Conservation (phyloP, 2,113 vertebrate genomes). For the Petaurus breviceps region DNA sequence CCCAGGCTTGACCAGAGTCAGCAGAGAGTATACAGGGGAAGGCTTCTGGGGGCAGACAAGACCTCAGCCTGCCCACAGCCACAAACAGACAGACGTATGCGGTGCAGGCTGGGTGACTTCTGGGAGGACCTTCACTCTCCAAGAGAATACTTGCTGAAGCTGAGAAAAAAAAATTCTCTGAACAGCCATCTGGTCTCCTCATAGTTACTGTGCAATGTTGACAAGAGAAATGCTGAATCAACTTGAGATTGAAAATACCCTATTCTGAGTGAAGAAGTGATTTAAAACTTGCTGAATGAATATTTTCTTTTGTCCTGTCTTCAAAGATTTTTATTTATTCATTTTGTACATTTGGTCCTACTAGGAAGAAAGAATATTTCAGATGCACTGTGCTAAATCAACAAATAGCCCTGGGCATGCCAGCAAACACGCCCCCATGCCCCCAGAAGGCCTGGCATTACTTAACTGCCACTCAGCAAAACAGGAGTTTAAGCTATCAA, state of each 20-base stretch:
- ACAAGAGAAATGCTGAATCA: conserved; percentile 45
- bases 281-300: conserved; percentile 49
- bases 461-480: conserved; percentile 1
- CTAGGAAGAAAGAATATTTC: conserved; percentile 39
- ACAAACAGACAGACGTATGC: too few species aligned
- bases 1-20: neutral
- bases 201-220: conserved; percentile 31
- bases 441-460: conserved; percentile 4
- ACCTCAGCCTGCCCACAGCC: too few species aligned
- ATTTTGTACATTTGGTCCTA: conserved; percentile 36
- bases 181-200: neutral
- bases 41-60: too few species aligned
- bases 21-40: neutral
- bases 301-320: conserved; percentile 47
- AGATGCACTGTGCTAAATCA: conserved; percentile 40
- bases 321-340: conserved; percentile 11
- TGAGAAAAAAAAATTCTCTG: neutral
- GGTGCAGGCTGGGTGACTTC: neutral
- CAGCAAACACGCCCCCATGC: neutral
- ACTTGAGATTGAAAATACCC: conserved; percentile 3
- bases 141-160: too few species aligned
- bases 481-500: conserved; percentile 34
- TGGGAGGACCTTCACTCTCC: neutral
- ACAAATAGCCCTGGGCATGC: conserved; percentile 27
- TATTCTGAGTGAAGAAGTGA: conserved; percentile 46